Evolutionary conservation across 2,888 invertebrate genomes (phyloP), one percentile per base, ranked within the genome.

Genomic region (Dinocampus coccinellae): DNA sequence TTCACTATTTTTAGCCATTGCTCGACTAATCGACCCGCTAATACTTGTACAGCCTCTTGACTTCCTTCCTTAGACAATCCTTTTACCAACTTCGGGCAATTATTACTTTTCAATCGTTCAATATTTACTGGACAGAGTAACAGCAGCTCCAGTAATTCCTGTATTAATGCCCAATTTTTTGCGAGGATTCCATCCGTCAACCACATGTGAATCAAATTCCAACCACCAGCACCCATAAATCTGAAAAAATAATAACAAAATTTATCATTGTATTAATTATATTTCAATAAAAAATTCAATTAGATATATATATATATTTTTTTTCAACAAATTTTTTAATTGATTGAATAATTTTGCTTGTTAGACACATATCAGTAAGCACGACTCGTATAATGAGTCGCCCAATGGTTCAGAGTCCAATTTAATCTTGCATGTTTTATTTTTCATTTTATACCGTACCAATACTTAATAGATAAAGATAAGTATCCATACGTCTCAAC

Each of bases 201-300:
- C 98, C 98, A 99, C 80, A 91, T 91, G 83, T 96, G 95, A 58
- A 97, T 92, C 71, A 97, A 90, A 78, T 93, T 92, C 98, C 98
- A 99, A 58, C 97, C 98, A 77, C 96, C 97, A 72, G 93, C 93
- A 72, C 92, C 92, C 93, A 98, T 95, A 87, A 97, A 97, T 84
- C 92, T 92, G 82, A 11, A 83, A 86, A 78, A 57, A 57, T 57
- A 11, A 24, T 26, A 7, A 57, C 11, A 26, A 22, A 57, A 26
- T n/a, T 16, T 57, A 13, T 61, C 39, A 26, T 64, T 64, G 53
- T 60, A 58, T 29, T 22, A 65, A 4, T 26, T 4, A 3, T 29
- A 29, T 29, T 4, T 29, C 29, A 29, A 29, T 29, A 29, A 3
- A 29, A 29, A 29, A 29, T 29, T 29, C 29, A 29, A 4, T n/a